Percentiles rank a stretch among this genome's conserved stretches.
These are phyloP conservation scores for Apeltes quadracus DNA, from an alignment of 2,113 vertebrate species.

Conservation along the genomic window DNA sequence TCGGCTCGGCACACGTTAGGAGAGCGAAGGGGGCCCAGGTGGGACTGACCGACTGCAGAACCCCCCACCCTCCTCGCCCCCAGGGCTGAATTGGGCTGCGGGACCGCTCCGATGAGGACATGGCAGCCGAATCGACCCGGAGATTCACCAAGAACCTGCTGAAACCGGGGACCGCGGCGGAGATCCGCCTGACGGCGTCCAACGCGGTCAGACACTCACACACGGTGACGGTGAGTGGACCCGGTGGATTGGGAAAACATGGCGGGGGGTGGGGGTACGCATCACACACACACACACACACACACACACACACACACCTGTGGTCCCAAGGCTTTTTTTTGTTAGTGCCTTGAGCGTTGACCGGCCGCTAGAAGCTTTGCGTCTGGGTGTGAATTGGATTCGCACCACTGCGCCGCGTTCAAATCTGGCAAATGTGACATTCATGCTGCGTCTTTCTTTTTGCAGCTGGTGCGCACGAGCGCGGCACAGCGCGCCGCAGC, in stretches of 20 bases:
- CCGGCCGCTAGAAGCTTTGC: not conserved
- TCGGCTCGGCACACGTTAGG: constrained; percentile 48
- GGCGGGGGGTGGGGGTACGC: not conserved
- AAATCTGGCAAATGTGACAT: constrained; percentile 49
- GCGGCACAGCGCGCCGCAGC: constrained; percentile 47
- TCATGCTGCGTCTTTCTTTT: constrained; percentile 65
- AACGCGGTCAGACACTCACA: constrained; percentile 80
- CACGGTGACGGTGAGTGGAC: constrained; percentile 77
- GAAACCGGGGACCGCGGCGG: constrained; percentile 88
- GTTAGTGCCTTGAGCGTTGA: not conserved
- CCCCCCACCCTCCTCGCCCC: not conserved
- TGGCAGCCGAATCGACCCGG: constrained; percentile 85
- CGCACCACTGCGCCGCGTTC: constrained; percentile 36
- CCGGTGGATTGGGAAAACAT: constrained; percentile 30
- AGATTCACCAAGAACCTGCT: constrained; percentile 94
- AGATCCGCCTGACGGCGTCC: constrained; percentile 87
- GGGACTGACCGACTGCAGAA: constrained; percentile 43
- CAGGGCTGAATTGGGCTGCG: constrained; percentile 39
- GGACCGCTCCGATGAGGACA: constrained; percentile 79
- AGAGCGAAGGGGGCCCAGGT: constrained; percentile 42
- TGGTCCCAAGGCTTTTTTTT: constrained; percentile 41
- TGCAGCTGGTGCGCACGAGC: constrained; percentile 43
- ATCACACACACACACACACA: too few relatives aligned
- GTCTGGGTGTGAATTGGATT: constrained; percentile 1
- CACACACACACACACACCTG: constrained; percentile 67